Conservation (phyloP, 1,140 invertebrate species). For the Limonius californicus region DNA sequence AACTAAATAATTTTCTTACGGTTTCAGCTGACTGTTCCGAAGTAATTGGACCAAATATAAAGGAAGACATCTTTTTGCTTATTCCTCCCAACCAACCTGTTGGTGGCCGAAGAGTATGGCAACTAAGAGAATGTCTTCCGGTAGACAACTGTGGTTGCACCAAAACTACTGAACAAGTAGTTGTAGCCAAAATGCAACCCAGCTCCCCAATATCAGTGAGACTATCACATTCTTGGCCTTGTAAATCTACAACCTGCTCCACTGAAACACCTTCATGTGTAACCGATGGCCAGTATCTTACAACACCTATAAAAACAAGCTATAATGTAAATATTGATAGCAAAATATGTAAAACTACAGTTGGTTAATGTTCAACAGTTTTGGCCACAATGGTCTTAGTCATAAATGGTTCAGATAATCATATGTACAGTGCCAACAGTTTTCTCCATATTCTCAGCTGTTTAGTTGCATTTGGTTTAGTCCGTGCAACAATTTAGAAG, state of each 20-base stretch:
- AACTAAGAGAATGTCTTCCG: slow-evolving; percentile 64
- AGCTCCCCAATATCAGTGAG: slow-evolving; percentile 64
- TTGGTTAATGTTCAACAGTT: not conserved
- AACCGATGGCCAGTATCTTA: slow-evolving; percentile 83
- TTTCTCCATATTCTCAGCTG: too few species aligned
- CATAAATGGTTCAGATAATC: too few species aligned
- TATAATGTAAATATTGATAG: too few species aligned
- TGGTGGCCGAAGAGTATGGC: slow-evolving; percentile 68
- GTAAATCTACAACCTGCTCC: slow-evolving; percentile 79
- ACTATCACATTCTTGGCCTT: slow-evolving; percentile 79
- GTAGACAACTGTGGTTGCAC: slow-evolving; percentile 59
- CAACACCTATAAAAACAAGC: slow-evolving; percentile 28
- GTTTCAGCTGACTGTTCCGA: slow-evolving; percentile 69
- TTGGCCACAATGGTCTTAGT: too few species aligned
- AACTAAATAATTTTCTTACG: slow-evolving; percentile 48
- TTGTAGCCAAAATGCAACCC: slow-evolving; percentile 84
- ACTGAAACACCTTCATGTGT: slow-evolving; percentile 82
- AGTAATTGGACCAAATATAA: slow-evolving; percentile 82
- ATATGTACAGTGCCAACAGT: too few species aligned
- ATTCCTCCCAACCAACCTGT: slow-evolving; percentile 87
- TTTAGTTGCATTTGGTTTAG: too few species aligned
- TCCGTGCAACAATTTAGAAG: too few species aligned
- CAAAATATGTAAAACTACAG: not conserved
- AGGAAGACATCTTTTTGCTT: slow-evolving; percentile 75
- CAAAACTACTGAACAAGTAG: slow-evolving; percentile 82